These are phyloP conservation scores for Aricia artaxerxes DNA, from an alignment of 2,888 invertebrate genomes.

Conservation along the genomic window DNA sequence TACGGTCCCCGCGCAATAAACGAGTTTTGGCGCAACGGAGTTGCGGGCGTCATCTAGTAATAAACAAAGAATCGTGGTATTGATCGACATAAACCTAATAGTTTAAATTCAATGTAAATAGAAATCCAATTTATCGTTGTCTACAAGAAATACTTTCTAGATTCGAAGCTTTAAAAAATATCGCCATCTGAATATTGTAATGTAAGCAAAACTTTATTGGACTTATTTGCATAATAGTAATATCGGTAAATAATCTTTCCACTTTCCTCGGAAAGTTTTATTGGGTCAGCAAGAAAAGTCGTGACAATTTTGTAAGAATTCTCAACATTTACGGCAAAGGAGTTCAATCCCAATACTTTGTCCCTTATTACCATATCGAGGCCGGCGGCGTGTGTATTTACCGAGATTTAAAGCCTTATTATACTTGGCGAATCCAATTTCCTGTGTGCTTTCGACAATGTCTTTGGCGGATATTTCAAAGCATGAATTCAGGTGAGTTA, in stretches of 20 bases:
- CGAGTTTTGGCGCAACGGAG: no score
- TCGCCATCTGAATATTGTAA: background rate
- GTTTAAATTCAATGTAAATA: no score
- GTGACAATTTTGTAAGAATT: slow-evolving; percentile 9
- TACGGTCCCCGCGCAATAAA: no score
- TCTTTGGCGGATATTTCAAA: background rate
- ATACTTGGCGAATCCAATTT: background rate
- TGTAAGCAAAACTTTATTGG: slow-evolving; percentile 2
- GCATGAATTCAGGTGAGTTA: background rate
- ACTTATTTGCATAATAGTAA: slow-evolving; percentile 15
- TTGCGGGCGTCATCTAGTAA: no score
- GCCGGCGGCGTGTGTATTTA: background rate
- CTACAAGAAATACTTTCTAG: no score
- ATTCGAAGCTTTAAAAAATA: background rate
- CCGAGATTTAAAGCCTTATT: slow-evolving; percentile 6
- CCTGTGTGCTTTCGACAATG: background rate
- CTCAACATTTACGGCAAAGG: background rate
- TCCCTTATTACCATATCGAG: slow-evolving; percentile 16
- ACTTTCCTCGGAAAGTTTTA: background rate
- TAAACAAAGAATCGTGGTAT: no score
- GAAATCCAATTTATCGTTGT: no score
- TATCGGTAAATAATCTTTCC: slow-evolving; percentile 12
- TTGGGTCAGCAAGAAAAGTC: slow-evolving; percentile 16
- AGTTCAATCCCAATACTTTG: slow-evolving; percentile 12
- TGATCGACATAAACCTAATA: no score